Evolutionary conservation across 2,113 vertebrate species (phyloP).

Genomic region (Tyto alba): DNA sequence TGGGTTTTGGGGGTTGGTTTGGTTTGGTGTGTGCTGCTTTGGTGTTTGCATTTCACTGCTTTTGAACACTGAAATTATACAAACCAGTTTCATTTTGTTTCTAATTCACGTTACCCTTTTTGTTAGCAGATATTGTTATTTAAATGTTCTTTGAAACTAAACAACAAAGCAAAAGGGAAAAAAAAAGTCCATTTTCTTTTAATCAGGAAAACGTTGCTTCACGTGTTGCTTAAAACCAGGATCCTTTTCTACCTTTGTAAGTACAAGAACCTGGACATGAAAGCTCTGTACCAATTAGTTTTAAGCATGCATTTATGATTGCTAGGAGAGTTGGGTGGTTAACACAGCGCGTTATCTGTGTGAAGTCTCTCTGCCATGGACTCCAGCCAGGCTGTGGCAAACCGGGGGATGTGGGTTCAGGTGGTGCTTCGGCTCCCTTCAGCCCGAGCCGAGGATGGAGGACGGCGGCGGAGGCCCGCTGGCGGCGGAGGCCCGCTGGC

Average conservation of each 20-base stretch:
- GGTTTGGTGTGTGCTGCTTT: slow-evolving; percentile 26
- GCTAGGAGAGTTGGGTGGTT: background rate
- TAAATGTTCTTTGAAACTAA: slow-evolving; percentile 34
- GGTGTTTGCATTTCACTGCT: slow-evolving; percentile 7
- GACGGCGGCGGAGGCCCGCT: fast-evolving
- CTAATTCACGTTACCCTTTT: slow-evolving; percentile 27
- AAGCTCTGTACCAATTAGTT: background rate
- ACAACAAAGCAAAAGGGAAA: slow-evolving; percentile 7
- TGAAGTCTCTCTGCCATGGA: background rate
- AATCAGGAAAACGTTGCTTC: background rate
- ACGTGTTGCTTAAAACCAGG: background rate
- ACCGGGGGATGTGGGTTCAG: fast-evolving
- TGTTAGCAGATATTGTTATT: slow-evolving; percentile 51
- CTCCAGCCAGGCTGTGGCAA: background rate
- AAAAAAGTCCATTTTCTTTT: background rate
- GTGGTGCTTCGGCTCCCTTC: too few species aligned
- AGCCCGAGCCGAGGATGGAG: fast-evolving
- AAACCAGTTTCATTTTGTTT: slow-evolving; percentile 1
- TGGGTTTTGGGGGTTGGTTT: slow-evolving; percentile 42
- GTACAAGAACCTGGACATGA: background rate
- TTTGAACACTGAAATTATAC: slow-evolving; percentile 34
- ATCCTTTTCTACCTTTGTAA: background rate
- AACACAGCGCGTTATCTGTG: fast-evolving
- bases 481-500: fast-evolving
- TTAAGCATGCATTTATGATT: background rate